Conservation (phyloP, 2,888 invertebrate genomes). For the Microdon myrmicae region DNA sequence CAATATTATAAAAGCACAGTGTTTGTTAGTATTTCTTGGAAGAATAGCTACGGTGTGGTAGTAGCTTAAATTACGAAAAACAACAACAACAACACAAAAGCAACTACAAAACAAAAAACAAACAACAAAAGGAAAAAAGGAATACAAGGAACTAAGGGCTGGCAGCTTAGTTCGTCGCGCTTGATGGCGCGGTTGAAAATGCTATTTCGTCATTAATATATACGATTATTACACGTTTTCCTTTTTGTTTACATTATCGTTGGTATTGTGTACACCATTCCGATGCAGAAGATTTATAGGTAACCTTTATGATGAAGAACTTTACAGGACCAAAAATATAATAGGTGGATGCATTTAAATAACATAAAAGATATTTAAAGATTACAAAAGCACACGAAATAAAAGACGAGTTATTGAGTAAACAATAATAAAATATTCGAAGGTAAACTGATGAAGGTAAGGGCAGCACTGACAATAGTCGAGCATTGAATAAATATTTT, state of each 20-base stretch:
- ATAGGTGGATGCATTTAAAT: conserved; percentile 11
- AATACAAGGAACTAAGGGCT: too few species aligned
- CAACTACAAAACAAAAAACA: too few species aligned
- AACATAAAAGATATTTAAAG: conserved; percentile 7
- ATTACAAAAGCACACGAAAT: too few species aligned
- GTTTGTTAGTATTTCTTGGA: conserved; percentile 20
- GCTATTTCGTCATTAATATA: conserved; percentile 48
- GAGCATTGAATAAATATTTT: too few species aligned
- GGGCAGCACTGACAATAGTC: too few species aligned
- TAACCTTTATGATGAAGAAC: conserved; percentile 20
- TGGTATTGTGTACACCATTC: conserved; percentile 3
- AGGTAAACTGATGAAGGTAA: too few species aligned
- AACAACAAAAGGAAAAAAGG: too few species aligned
- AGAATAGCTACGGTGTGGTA: conserved; percentile 27
- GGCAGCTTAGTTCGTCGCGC: conserved; percentile 10
- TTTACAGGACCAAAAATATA: conserved; percentile 9
- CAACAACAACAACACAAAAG: too few species aligned
- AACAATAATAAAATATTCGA: too few species aligned
- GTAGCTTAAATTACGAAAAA: not conserved
- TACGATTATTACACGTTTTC: conserved; percentile 33
- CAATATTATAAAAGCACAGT: too few species aligned
- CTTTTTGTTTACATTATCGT: conserved; percentile 8
- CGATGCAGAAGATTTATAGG: conserved; percentile 32
- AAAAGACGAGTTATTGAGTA: too few species aligned
- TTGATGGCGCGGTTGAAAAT: conserved; percentile 33